phyloP scores from a whole-genome alignment of 2,797 vertebrate species.

The Syngnathus rostellatus region DNA sequence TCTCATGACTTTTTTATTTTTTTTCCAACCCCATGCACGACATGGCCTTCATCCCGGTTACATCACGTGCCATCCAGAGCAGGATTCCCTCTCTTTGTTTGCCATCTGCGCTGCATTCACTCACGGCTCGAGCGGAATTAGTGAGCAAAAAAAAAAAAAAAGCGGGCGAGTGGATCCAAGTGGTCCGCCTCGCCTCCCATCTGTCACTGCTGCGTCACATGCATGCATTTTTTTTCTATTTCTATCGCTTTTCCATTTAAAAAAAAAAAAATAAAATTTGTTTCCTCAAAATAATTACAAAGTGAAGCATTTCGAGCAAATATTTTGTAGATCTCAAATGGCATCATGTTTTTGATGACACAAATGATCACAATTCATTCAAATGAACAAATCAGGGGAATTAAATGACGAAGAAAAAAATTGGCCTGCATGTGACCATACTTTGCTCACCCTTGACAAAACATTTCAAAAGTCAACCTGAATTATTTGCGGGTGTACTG shows the following conservation, averaged over 20 bases:
- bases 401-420: too few species aligned
- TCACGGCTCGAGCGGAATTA: conserved; percentile 34
- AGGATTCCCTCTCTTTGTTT: conserved; percentile 25
- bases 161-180: conserved; percentile 19
- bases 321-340: too few species aligned
- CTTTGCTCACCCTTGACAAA: not conserved
- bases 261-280: too few species aligned
- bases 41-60: conserved; percentile 4
- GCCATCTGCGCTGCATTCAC: conserved; percentile 32
- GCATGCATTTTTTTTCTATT: conserved; percentile 9
- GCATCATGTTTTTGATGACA: too few species aligned
- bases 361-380: too few species aligned
- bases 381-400: too few species aligned
- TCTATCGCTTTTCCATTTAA: too few species aligned
- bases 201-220: conserved; percentile 36
- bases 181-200: conserved; percentile 38
- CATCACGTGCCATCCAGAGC: conserved; percentile 6
- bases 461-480: not conserved
- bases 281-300: too few species aligned
- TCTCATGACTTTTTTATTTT: not conserved
- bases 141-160: conserved; percentile 25
- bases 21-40: not conserved
- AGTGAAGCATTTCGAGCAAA: too few species aligned
- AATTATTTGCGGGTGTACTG: not conserved
- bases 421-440: not conserved